Evolutionary conservation across 2,113 vertebrate species (phyloP).

Genomic region (Osmerus mordax): DNA sequence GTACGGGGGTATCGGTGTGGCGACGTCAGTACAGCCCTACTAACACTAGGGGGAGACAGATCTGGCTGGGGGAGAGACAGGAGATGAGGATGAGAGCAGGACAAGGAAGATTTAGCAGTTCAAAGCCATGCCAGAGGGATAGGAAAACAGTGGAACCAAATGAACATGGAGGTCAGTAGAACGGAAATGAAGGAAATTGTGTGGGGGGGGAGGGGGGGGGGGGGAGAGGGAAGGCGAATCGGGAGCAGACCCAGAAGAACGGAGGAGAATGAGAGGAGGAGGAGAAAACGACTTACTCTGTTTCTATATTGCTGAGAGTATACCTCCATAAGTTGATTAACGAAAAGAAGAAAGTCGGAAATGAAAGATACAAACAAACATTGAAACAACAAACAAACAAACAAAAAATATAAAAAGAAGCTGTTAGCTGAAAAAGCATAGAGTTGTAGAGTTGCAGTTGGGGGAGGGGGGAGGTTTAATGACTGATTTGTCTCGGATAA

Average conservation of each 20-base stretch:
- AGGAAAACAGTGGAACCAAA: slow-evolving; percentile 33
- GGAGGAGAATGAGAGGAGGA: slow-evolving; percentile 24
- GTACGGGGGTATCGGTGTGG: background rate
- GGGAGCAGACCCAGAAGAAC: slow-evolving; percentile 35
- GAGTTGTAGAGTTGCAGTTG: slow-evolving; percentile 6
- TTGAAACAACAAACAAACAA: slow-evolving; percentile 64
- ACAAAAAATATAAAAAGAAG: slow-evolving; percentile 66
- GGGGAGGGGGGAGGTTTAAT: background rate
- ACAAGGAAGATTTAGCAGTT: slow-evolving; percentile 26
- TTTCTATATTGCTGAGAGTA: slow-evolving; percentile 76
- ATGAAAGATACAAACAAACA: slow-evolving; percentile 64
- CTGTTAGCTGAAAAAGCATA: slow-evolving; percentile 66
- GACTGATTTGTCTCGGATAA: background rate
- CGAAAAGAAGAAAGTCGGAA: slow-evolving; percentile 52
- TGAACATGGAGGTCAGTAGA: slow-evolving; percentile 17
- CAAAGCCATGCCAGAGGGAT: slow-evolving; percentile 56
- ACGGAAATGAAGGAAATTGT: slow-evolving; percentile 7
- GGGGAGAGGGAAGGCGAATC: slow-evolving; percentile 31
- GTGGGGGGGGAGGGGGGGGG: slow-evolving; percentile 18
- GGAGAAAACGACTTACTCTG: slow-evolving; percentile 69
- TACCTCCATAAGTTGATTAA: slow-evolving; percentile 69
- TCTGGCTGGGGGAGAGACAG: slow-evolving; percentile 17
- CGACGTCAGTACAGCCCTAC: slow-evolving; percentile 14
- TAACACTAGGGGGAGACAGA: slow-evolving; percentile 44
- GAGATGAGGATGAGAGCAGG: slow-evolving; percentile 7